Conservation (phyloP, 2,888 invertebrate species). For the Sarcophaga rosellei region DNA sequence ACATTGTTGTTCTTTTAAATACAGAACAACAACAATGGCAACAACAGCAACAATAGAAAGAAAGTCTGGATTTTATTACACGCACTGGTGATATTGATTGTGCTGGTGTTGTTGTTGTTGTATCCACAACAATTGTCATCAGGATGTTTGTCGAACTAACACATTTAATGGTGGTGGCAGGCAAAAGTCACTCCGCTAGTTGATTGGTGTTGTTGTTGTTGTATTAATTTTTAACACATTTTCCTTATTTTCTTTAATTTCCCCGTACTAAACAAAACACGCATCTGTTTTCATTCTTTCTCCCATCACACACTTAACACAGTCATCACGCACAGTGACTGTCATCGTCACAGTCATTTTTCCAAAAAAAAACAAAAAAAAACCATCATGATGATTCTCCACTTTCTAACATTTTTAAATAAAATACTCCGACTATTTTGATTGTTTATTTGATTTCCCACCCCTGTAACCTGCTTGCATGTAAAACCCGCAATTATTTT, state of each 20-base stretch:
- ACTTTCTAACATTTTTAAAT: no score
- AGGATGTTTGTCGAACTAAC: constrained; percentile 17
- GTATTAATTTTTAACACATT: constrained; percentile 17
- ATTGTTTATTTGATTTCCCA: no score
- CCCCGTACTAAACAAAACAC: background rate
- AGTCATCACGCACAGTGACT: no score
- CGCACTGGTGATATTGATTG: background rate
- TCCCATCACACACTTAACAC: no score
- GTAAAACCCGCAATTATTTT: constrained; percentile 24
- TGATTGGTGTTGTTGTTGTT: background rate
- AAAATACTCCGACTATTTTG: no score
- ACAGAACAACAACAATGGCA: background rate
- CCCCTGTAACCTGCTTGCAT: background rate
- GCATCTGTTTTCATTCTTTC: background rate
- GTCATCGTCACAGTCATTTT: no score
- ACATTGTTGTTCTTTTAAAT: background rate
- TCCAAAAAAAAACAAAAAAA: no score
- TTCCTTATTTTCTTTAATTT: constrained; percentile 2
- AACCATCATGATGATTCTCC: constrained; percentile 22
- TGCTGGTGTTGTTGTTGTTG: background rate
- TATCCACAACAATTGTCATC: constrained; percentile 42
- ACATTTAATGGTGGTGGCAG: constrained; percentile 9
- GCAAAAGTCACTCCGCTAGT: no score
- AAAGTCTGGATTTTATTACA: background rate
- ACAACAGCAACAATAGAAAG: background rate